These are phyloP conservation scores for Folsomia manolachei DNA, from an alignment of 2,888 invertebrate species.

Conservation along the genomic window DNA sequence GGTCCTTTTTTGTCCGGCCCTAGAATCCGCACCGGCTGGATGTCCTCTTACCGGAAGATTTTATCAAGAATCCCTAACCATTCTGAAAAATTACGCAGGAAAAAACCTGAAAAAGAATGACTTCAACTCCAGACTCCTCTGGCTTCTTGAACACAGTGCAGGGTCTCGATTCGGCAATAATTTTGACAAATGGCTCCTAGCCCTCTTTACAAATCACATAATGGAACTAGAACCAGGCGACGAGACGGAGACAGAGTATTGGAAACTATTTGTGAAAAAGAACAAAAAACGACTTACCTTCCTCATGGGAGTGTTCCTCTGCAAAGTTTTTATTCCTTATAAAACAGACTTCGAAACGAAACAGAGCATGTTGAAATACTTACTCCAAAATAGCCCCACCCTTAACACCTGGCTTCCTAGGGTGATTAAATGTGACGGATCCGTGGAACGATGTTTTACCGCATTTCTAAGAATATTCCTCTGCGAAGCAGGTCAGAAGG, in stretches of 20 bases:
- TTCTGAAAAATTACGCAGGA: constrained; percentile 33
- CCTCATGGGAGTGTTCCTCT: constrained; percentile 45
- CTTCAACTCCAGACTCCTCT: constrained; percentile 35
- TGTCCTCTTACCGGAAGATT: constrained; percentile 41
- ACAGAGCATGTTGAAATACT: constrained; percentile 38
- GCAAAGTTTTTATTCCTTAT: constrained; percentile 40
- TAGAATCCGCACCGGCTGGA: constrained; percentile 45
- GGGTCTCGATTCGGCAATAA: constrained; percentile 38
- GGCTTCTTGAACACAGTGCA: constrained; percentile 42
- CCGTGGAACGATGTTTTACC: constrained; percentile 47
- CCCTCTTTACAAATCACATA: constrained; percentile 41
- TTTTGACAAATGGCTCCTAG: constrained; percentile 49
- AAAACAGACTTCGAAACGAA: constrained; percentile 41
- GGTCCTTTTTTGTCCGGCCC: constrained; percentile 41
- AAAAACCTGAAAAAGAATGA: constrained; percentile 42
- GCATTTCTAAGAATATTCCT: constrained; percentile 48
- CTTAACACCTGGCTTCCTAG: constrained; percentile 45
- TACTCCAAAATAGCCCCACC: constrained; percentile 37
- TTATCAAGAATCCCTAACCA: constrained; percentile 41
- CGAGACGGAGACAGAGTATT: constrained; percentile 42
- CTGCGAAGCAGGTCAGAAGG: constrained; percentile 35
- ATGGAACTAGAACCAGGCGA: constrained; percentile 42
- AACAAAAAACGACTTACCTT: constrained; percentile 40
- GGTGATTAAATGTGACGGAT: constrained; percentile 43
- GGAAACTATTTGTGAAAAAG: constrained; percentile 48